Percentiles rank a stretch among this genome's conserved stretches.
phyloP scores from a whole-genome alignment of 2,113 vertebrate species.

The Anarhynchus alexandrinus region DNA sequence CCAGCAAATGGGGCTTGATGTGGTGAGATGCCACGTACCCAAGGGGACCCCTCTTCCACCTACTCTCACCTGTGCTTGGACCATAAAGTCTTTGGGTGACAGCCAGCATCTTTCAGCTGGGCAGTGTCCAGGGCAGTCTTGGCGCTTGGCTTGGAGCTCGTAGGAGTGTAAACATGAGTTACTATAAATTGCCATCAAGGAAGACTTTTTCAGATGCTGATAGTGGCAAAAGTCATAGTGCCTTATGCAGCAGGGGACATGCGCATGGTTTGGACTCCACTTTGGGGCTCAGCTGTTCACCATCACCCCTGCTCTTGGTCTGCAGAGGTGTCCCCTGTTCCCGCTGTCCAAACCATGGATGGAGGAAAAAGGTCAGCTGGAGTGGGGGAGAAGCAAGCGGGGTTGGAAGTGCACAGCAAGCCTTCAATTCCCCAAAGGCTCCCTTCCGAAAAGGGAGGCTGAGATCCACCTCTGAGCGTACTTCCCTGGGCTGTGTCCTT shows the following conservation, averaged over 20 bases:
- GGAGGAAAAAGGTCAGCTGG: neutral
- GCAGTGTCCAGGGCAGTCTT: neutral
- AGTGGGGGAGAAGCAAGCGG: accelerated
- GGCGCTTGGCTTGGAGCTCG: neutral
- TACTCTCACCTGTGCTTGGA: neutral
- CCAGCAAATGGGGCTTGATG: accelerated
- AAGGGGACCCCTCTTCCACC: neutral
- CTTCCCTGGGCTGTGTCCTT: neutral
- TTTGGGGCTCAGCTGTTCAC: neutral
- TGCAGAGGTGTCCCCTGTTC: accelerated
- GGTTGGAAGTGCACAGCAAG: neutral
- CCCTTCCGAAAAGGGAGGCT: accelerated
- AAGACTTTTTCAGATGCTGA: neutral
- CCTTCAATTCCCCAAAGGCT: neutral
- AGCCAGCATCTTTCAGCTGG: neutral
- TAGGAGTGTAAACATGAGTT: neutral
- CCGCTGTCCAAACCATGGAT: accelerated
- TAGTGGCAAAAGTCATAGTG: neutral
- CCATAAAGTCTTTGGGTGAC: neutral
- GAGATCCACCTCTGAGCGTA: neutral
- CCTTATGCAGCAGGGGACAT: neutral
- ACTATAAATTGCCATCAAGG: neutral
- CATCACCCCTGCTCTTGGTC: neutral
- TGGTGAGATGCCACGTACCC: accelerated
- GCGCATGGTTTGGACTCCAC: neutral